Conservation (phyloP, 2,113 vertebrate species). For the Elephas maximus region DNA sequence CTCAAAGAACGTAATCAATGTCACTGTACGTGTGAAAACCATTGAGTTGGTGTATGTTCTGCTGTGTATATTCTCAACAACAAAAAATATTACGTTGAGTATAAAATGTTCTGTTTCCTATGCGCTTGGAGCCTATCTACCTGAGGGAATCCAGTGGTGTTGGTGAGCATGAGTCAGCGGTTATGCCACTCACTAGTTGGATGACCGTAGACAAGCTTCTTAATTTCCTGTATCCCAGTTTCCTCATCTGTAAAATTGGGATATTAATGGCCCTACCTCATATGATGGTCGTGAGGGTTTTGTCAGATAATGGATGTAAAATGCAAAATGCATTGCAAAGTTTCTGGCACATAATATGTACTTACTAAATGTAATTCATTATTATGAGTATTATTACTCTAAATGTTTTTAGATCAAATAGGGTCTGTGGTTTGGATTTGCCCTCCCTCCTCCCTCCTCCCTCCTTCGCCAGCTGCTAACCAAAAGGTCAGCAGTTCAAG, state of each 20-base stretch:
- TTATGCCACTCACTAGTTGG: not conserved
- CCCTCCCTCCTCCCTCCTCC: not conserved
- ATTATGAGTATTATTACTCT: not conserved
- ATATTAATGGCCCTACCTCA: not conserved
- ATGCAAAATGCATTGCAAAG: not conserved
- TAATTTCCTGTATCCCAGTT: not conserved
- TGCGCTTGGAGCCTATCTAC: not conserved
- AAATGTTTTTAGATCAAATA: not conserved
- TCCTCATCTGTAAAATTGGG: not conserved
- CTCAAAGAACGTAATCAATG: not conserved
- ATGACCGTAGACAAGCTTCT: not conserved
- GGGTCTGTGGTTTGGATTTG: not conserved
- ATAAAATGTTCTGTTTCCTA: not conserved
- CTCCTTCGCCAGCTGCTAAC: no score
- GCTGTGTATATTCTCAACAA: not conserved
- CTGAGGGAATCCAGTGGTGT: not conserved
- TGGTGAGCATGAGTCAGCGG: not conserved
- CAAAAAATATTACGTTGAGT: not conserved
- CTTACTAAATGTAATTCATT: not conserved
- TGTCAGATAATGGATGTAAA: not conserved
- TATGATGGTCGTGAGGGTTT: not conserved
- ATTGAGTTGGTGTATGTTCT: not conserved
- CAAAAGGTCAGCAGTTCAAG: no score
- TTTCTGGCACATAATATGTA: not conserved
- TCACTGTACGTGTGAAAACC: not conserved